Conservation (phyloP, 37 sponge, comb jelly and placozoan genomes). For the Aplysina aerophoba region DNA sequence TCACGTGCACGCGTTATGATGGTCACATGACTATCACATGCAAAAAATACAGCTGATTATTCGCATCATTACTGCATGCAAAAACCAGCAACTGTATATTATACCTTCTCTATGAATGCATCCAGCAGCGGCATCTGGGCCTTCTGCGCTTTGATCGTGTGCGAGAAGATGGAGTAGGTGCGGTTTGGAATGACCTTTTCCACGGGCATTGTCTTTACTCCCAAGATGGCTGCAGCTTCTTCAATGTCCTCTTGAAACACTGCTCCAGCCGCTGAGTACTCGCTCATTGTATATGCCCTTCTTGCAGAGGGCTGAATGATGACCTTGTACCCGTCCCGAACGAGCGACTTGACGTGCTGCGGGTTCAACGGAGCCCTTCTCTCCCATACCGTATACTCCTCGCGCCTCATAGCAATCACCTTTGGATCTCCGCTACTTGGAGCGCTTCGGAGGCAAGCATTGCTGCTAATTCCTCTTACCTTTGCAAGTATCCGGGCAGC, state of each 20-base stretch:
- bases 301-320: conserved; percentile 96
- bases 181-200: conserved; percentile 76
- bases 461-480: no score
- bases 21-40: no score
- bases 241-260: conserved; percentile 85
- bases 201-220: conserved; percentile 74
- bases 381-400: conserved; percentile 96
- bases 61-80: no score
- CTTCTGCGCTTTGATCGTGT: conserved; percentile 97
- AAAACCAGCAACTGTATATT: not conserved
- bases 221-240: conserved; percentile 82
- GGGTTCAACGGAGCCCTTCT: conserved; percentile 95
- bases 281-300: conserved; percentile 83
- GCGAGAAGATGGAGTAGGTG: conserved; percentile 96
- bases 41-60: no score
- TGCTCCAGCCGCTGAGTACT: conserved; percentile 92
- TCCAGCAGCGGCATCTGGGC: conserved; percentile 94
- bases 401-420: conserved; percentile 87
- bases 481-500: no score
- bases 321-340: conserved; percentile 70
- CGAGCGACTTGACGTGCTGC: conserved; percentile 82
- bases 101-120: conserved; percentile 82
- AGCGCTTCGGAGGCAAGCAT: not conserved
- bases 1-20: no score
- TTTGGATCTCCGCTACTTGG: no score